phyloP scores from a whole-genome alignment of 2,888 invertebrate genomes.

The Coleophora deauratella region DNA sequence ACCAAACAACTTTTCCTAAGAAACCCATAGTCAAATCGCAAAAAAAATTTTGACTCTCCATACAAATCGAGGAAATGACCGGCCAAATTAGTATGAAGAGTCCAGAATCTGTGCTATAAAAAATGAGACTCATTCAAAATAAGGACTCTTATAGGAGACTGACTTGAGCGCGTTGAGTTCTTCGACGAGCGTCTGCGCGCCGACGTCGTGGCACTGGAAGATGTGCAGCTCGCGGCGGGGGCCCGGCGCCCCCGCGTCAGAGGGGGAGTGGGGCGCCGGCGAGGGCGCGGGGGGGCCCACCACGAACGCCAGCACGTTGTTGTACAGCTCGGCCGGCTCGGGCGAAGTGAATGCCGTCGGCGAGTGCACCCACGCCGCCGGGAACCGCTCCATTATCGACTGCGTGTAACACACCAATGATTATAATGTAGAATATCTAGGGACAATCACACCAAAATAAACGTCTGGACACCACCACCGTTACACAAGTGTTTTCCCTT shows the following conservation, averaged over 20 bases:
- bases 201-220: constrained; percentile 87
- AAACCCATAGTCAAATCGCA: no score
- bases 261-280: constrained; percentile 16
- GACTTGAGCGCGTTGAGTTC: constrained; percentile 82
- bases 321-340: constrained; percentile 97
- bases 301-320: constrained; percentile 98
- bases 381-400: constrained; percentile 98
- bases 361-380: constrained; percentile 92
- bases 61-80: no score
- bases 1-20: no score
- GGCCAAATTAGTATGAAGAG: no score
- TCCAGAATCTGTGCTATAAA: no score
- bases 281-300: constrained; percentile 79
- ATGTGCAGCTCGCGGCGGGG: constrained; percentile 96
- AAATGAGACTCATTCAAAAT: no score
- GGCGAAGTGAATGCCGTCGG: constrained; percentile 98
- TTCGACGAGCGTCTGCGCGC: constrained; percentile 85
- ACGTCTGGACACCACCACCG: no score
- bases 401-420: constrained; percentile 49
- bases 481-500: no score
- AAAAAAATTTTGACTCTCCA: no score
- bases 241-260: constrained; percentile 40
- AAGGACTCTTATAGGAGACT: no score
- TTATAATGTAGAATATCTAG: no score
- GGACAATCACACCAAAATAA: no score